phyloP scores from a whole-genome alignment of 1,140 invertebrate species.

The Steinernema khuongi region DNA sequence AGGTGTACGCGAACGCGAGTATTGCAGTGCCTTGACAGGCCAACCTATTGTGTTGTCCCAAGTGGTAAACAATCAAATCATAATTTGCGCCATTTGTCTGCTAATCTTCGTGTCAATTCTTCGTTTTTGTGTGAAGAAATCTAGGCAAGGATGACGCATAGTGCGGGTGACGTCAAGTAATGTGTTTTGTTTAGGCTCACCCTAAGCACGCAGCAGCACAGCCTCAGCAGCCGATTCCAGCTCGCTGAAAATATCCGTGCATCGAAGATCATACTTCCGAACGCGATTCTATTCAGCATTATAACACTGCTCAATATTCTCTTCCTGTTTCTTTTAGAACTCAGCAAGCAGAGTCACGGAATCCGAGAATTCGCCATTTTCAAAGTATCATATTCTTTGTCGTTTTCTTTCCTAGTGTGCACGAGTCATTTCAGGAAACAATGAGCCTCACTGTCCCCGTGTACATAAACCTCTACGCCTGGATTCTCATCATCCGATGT shows the following conservation, averaged over 20 bases:
- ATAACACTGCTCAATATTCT: not conserved
- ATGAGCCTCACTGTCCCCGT: conserved; percentile 10
- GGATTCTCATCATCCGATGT: not conserved
- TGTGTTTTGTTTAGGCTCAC: not conserved
- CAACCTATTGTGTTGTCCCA: not conserved
- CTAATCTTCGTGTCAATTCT: not conserved
- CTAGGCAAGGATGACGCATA: not conserved
- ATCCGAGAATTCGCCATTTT: not conserved
- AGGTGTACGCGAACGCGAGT: not conserved
- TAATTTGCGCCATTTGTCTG: not conserved
- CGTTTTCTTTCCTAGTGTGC: not conserved
- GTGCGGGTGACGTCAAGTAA: not conserved
- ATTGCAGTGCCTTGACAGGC: not conserved
- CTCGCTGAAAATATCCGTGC: not conserved
- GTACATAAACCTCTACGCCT: not conserved
- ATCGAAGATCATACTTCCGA: not conserved
- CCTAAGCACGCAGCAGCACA: not conserved
- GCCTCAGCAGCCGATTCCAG: not conserved
- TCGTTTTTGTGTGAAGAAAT: not conserved
- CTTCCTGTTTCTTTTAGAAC: not conserved
- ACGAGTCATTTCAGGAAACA: not conserved
- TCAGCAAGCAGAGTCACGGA: not conserved
- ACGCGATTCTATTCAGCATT: not conserved
- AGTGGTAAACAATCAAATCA: not conserved
- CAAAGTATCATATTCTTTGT: not conserved